These are phyloP conservation scores for Leucophenga montana DNA, from an alignment of 2,888 invertebrate genomes.

Conservation along the genomic window DNA sequence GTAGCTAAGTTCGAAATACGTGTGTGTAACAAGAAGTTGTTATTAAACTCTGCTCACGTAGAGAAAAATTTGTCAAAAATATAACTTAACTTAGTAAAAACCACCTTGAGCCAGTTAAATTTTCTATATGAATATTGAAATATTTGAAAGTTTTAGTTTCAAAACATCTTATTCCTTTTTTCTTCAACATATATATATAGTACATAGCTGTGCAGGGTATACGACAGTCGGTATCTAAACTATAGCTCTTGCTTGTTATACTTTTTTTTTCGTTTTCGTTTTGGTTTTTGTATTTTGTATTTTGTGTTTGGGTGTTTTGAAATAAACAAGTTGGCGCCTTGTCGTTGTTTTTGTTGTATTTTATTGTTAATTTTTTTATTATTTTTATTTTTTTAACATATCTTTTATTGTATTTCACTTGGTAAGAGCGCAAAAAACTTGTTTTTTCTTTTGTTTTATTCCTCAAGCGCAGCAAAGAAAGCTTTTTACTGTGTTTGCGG, in stretches of 20 bases:
- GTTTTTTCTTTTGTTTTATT: conserved; percentile 44
- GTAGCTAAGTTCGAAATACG: too few relatives aligned
- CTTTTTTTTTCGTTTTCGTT: conserved; percentile 35
- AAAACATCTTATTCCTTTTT: too few relatives aligned
- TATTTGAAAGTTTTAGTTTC: too few relatives aligned
- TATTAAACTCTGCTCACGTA: too few relatives aligned
- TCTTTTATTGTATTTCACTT: conserved; percentile 36
- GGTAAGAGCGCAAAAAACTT: conserved; percentile 49
- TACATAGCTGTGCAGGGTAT: conserved; percentile 27
- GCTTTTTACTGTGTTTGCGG: conserved; percentile 45
- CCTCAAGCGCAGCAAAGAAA: conserved; percentile 55
- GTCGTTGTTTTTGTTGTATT: conserved; percentile 35
- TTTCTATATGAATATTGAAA: too few relatives aligned
- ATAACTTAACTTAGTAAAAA: too few relatives aligned
- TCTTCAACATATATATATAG: too few relatives aligned
- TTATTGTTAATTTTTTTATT: conserved; percentile 29
- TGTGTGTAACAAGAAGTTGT: too few relatives aligned
- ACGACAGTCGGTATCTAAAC: conserved; percentile 64
- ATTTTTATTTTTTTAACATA: conserved; percentile 35
- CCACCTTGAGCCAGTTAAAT: too few relatives aligned
- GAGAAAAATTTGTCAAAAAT: too few relatives aligned
- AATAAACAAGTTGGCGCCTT: conserved; percentile 59
- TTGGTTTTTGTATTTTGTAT: conserved; percentile 45
- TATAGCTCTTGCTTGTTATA: conserved; percentile 51
- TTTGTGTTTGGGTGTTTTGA: conserved; percentile 48